phyloP scores from a whole-genome alignment of 2,113 vertebrate species.

The Rattus rattus region DNA sequence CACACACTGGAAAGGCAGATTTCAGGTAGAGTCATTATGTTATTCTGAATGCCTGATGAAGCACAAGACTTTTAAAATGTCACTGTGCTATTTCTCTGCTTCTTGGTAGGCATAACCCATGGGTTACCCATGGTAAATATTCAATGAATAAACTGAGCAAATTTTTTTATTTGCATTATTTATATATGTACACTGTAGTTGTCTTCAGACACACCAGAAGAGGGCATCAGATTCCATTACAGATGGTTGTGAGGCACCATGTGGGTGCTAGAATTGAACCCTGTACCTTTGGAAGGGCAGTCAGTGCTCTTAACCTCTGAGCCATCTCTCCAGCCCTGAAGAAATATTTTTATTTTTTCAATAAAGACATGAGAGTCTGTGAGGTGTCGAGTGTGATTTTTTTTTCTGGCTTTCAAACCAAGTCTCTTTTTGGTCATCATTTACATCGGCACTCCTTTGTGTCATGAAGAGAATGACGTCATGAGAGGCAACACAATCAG shows the following conservation, averaged over 20 bases:
- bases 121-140: conserved; percentile 14
- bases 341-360: conserved; percentile 1
- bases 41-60: not conserved
- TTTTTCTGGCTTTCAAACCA: conserved; percentile 8
- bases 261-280: no score
- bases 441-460: conserved; percentile 39
- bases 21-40: not conserved
- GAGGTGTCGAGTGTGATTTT: not conserved
- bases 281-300: no score
- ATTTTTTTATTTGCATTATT: not conserved
- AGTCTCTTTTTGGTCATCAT: not conserved
- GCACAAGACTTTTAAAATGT: not conserved
- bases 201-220: no score
- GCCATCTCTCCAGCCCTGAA: not conserved
- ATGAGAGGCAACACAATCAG: not conserved
- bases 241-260: no score
- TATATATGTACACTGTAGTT: no score
- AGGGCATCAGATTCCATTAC: no score
- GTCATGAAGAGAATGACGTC: not conserved
- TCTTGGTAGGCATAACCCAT: conserved; percentile 3
- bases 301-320: no score
- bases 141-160: not conserved
- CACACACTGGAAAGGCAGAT: not conserved
- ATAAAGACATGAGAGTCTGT: not conserved
- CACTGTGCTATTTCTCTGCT: not conserved